These are phyloP conservation scores for Erebia ligea DNA, from an alignment of 2,888 invertebrate genomes.

Conservation along the genomic window DNA sequence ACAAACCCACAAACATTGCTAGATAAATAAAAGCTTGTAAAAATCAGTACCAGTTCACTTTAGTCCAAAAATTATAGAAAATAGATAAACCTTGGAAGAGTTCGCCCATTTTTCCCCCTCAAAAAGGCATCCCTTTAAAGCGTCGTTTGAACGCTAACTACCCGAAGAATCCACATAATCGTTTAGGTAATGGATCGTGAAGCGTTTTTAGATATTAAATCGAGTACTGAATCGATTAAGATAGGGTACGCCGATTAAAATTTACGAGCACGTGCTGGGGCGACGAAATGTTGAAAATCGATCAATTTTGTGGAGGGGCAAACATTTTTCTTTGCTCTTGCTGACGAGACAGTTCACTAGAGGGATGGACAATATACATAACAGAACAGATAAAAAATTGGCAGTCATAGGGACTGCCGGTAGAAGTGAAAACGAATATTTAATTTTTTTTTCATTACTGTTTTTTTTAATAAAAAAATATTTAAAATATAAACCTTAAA, in stretches of 20 bases:
- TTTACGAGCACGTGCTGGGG: conserved; percentile 40
- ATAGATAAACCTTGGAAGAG: conserved; percentile 9
- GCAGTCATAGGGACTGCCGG: too few species aligned
- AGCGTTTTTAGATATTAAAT: conserved; percentile 48
- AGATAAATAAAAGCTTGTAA: too few species aligned
- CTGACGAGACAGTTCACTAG: not conserved
- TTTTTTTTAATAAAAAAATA: too few species aligned
- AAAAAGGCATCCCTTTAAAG: conserved; percentile 34
- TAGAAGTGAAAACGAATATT: too few species aligned
- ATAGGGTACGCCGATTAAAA: conserved; percentile 44
- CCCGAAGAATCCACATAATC: conserved; percentile 45
- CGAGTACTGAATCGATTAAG: conserved; percentile 48
- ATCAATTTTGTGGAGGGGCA: not conserved
- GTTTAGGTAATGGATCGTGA: conserved; percentile 48
- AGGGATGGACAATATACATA: too few species aligned
- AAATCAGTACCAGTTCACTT: too few species aligned
- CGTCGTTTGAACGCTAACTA: conserved; percentile 42
- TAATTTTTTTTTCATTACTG: too few species aligned
- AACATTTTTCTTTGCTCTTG: not conserved
- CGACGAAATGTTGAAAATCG: conserved; percentile 24
- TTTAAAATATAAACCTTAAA: too few species aligned
- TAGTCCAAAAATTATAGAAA: not conserved
- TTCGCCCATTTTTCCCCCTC: conserved; percentile 4
- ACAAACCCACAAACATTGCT: too few species aligned
- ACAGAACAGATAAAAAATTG: too few species aligned